phyloP scores from a whole-genome alignment of 1,140 invertebrate genomes.

The Myzus persicae region DNA sequence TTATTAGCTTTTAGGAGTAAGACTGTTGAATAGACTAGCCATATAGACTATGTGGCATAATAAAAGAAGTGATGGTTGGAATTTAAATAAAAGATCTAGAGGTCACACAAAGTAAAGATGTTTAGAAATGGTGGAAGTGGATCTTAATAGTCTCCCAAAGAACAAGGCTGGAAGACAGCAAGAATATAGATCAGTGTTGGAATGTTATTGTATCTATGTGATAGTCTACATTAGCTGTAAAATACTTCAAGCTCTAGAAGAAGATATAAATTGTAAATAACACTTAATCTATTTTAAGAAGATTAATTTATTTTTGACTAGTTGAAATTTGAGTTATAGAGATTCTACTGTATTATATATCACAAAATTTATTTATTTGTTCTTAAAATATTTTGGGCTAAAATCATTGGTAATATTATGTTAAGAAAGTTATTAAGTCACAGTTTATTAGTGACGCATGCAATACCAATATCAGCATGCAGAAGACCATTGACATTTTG shows the following conservation, averaged over 20 bases:
- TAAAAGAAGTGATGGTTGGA: too few relatives aligned
- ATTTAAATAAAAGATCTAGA: too few relatives aligned
- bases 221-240: neutral
- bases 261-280: neutral
- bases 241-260: neutral
- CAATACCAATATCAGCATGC: slow-evolving; percentile 53
- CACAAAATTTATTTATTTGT: slow-evolving; percentile 7
- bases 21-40: too few relatives aligned
- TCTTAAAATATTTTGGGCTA: neutral
- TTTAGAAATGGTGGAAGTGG: too few relatives aligned
- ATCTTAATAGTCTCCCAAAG: neutral
- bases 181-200: neutral
- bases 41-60: too few relatives aligned
- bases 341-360: neutral
- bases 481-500: slow-evolving; percentile 43
- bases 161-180: neutral
- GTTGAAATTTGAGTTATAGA: neutral
- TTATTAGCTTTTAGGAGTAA: too few relatives aligned
- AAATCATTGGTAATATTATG: neutral
- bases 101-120: too few relatives aligned
- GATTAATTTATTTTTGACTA: neutral
- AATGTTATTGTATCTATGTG: neutral
- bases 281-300: neutral
- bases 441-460: slow-evolving; percentile 46
- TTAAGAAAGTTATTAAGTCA: slow-evolving; percentile 8